These are phyloP conservation scores for Eupithecia dodoneata DNA, from an alignment of 2,888 invertebrate species.

Conservation along the genomic window DNA sequence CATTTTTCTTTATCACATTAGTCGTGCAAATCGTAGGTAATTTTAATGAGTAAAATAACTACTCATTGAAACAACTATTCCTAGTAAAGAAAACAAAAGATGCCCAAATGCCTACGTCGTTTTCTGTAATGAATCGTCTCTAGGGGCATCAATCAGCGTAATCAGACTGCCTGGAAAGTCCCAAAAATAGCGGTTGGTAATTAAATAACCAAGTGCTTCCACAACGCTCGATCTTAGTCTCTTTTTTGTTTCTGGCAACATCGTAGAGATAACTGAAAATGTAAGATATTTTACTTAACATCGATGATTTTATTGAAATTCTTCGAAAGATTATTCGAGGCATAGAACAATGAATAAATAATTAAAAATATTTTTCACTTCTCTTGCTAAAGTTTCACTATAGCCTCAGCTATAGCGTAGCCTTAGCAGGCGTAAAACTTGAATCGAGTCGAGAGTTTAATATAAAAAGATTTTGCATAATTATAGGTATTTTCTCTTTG, in stretches of 20 bases:
- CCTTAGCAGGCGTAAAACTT: too few relatives aligned
- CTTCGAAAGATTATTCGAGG: neutral
- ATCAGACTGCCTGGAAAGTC: constrained; percentile 50
- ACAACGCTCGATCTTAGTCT: constrained; percentile 3
- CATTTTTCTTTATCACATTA: too few relatives aligned
- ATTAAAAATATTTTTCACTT: too few relatives aligned
- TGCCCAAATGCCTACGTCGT: constrained; percentile 44
- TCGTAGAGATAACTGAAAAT: neutral
- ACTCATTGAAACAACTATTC: neutral
- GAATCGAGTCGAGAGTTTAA: too few relatives aligned
- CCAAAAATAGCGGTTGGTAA: constrained; percentile 47
- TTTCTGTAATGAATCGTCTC: constrained; percentile 55
- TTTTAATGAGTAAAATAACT: neutral
- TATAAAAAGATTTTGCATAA: too few relatives aligned
- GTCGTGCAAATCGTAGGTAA: too few relatives aligned
- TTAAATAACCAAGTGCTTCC: constrained; percentile 37
- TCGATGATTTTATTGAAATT: neutral
- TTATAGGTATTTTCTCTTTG: too few relatives aligned
- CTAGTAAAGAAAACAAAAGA: neutral
- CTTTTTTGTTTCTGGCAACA: neutral
- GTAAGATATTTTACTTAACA: neutral
- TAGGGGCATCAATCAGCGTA: constrained; percentile 58
- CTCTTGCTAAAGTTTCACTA: too few relatives aligned
- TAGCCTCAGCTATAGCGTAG: too few relatives aligned
- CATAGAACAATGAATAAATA: neutral